Percentiles rank a stretch among this genome's conserved stretches.
phyloP scores from a whole-genome alignment of 2,113 vertebrate species.

The Paramisgurnus dabryanus region DNA sequence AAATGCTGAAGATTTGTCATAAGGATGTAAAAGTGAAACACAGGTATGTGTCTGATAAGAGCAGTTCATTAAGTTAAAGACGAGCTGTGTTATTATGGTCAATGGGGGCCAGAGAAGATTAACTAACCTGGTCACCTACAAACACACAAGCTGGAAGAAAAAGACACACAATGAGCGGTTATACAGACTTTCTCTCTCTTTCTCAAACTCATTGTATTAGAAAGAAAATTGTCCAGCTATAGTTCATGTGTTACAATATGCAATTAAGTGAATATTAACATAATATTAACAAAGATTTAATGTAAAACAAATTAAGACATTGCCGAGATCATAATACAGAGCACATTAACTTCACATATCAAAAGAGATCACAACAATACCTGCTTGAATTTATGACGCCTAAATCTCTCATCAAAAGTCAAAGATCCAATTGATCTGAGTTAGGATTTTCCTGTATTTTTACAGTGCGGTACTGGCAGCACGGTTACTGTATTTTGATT shows the following conservation, averaged over 20 bases:
- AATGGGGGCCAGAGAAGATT: conserved; percentile 23
- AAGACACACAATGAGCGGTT: background rate
- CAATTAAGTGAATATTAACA: background rate
- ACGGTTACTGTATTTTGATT: no score
- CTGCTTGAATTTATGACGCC: no score
- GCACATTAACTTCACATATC: no score
- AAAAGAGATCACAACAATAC: no score
- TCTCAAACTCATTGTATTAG: no score
- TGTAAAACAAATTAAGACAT: no score
- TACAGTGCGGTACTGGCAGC: no score
- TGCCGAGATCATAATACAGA: no score
- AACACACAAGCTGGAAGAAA: background rate
- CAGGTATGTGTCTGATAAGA: conserved; percentile 5
- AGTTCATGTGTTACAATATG: background rate
- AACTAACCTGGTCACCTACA: conserved; percentile 10
- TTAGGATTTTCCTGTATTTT: no score
- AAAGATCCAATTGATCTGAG: no score
- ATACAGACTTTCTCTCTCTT: background rate
- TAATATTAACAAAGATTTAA: no score
- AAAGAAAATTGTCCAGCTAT: background rate
- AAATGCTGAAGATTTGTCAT: background rate
- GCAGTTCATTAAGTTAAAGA: background rate
- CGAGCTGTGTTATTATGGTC: conserved; percentile 29
- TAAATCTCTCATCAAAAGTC: no score
- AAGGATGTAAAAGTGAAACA: background rate